These are phyloP conservation scores for Gallinago nigripennis DNA, from an alignment of 2,797 vertebrate genomes.

Conservation along the genomic window DNA sequence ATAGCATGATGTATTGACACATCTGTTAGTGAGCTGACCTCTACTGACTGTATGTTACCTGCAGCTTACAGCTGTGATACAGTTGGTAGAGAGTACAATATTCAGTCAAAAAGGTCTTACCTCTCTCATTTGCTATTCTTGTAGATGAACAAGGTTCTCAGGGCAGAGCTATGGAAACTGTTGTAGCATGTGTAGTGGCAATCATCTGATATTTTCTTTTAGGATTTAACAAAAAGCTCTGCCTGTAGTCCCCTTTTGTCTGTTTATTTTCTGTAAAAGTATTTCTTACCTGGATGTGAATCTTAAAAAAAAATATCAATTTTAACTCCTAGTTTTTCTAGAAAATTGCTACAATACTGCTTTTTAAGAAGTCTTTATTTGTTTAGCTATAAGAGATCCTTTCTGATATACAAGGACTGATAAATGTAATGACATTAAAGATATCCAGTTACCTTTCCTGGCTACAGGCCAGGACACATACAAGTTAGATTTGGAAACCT, in stretches of 20 bases:
- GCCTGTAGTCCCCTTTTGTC: background rate
- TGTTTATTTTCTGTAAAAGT: background rate
- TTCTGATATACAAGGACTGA: background rate
- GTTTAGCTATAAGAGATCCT: conserved; percentile 2
- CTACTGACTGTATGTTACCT: background rate
- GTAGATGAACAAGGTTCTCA: background rate
- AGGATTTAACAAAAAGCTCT: background rate
- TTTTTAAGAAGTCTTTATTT: conserved; percentile 21
- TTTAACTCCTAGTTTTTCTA: background rate
- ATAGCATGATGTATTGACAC: background rate
- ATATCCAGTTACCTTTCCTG: conserved; percentile 51
- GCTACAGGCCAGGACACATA: background rate
- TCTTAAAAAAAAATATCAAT: background rate
- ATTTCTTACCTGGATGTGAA: background rate
- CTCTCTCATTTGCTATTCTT: background rate
- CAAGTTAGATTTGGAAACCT: conserved; percentile 16
- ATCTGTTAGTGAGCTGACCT: background rate
- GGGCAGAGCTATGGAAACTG: background rate
- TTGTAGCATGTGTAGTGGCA: background rate
- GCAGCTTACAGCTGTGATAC: background rate
- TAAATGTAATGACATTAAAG: conserved; percentile 40
- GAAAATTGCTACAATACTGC: background rate
- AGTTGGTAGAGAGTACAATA: background rate
- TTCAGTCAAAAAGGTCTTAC: background rate
- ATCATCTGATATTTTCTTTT: background rate